phyloP scores from a whole-genome alignment of 2,113 vertebrate species.

The Plecturocebus donacophilus region DNA sequence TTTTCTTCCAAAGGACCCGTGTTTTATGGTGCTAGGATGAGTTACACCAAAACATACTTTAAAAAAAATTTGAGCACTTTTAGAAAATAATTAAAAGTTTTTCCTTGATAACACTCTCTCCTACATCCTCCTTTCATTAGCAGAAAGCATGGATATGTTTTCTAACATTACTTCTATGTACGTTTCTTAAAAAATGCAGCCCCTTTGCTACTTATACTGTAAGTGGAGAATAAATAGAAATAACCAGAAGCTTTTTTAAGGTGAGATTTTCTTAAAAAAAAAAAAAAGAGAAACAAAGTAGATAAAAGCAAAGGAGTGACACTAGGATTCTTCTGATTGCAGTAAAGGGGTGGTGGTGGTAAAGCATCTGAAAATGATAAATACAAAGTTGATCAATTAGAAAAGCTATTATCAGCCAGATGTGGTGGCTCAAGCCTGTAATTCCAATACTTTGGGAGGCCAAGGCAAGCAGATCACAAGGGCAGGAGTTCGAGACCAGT shows the following conservation, averaged over 20 bases:
- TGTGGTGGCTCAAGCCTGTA: too few species aligned
- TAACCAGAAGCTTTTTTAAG: background rate
- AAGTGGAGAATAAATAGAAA: background rate
- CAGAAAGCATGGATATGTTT: background rate
- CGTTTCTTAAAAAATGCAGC: background rate
- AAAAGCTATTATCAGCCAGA: background rate
- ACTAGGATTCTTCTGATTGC: background rate
- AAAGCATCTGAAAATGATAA: background rate
- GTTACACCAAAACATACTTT: background rate
- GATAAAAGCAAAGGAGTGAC: background rate
- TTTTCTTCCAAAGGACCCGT: background rate
- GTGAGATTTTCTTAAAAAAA: slow-evolving; percentile 20
- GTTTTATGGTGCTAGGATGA: background rate
- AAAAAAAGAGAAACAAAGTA: slow-evolving; percentile 15
- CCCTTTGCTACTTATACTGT: background rate
- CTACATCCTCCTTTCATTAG: background rate
- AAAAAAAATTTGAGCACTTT: background rate
- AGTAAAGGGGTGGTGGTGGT: background rate
- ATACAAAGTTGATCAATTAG: background rate
- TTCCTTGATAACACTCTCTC: background rate
- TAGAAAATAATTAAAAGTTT: background rate
- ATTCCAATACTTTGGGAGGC: too few species aligned
- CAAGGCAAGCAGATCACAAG: too few species aligned
- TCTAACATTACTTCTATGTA: background rate
- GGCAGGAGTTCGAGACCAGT: too few species aligned